Evolutionary conservation across 2,113 vertebrate species (phyloP).

Genomic region (Ciconia boyciana): DNA sequence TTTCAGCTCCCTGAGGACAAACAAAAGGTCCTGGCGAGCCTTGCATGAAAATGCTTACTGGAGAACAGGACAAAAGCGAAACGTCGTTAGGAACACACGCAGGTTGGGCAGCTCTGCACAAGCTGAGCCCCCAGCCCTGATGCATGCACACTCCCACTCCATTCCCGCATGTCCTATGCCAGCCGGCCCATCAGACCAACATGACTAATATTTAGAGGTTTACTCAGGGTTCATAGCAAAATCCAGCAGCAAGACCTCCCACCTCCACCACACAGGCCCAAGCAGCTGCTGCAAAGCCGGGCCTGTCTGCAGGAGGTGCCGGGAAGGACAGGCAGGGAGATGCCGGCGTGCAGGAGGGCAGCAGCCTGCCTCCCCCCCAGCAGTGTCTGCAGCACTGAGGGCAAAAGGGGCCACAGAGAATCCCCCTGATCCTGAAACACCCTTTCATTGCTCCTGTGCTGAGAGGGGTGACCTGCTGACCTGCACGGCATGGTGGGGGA

Average conservation of each 20-base stretch:
- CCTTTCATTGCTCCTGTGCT: neutral
- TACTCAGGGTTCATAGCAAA: neutral
- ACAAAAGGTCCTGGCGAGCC: neutral
- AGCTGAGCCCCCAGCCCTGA: neutral
- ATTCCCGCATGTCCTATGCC: neutral
- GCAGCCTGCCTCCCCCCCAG: neutral
- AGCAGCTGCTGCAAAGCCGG: neutral
- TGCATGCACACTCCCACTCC: rapidly evolving
- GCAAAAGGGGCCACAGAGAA: neutral
- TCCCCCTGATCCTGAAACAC: neutral
- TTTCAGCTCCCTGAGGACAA: neutral
- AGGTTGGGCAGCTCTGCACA: neutral
- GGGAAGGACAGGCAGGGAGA: neutral
- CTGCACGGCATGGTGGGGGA: rapidly evolving
- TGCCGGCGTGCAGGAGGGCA: neutral
- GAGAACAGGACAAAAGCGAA: neutral
- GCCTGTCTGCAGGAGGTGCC: neutral
- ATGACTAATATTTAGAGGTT: neutral
- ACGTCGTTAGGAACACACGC: rapidly evolving
- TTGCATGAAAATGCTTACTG: neutral
- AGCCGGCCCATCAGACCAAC: neutral
- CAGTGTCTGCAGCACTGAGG: rapidly evolving
- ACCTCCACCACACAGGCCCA: too few species aligned
- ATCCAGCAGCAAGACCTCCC: neutral
- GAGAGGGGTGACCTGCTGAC: rapidly evolving